Conservation (phyloP, 2,797 vertebrate genomes). For the Fundulus diaphanus region DNA sequence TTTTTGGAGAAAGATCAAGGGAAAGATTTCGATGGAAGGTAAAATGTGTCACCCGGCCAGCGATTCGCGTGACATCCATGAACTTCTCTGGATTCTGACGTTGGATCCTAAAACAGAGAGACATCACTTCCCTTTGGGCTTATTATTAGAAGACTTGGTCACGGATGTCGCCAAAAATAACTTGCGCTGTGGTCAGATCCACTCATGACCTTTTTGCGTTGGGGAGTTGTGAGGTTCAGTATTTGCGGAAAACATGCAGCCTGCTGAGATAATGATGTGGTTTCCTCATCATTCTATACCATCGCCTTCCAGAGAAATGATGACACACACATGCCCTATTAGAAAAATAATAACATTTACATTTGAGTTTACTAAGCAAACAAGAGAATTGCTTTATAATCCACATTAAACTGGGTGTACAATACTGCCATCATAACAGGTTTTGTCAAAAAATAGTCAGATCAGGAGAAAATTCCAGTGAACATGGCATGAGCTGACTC, state of each 20-base stretch:
- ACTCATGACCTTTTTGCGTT: constrained; percentile 40
- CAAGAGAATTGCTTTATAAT: background rate
- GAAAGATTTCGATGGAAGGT: background rate
- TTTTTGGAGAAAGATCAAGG: background rate
- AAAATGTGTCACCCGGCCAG: background rate
- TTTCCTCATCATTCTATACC: constrained; percentile 13
- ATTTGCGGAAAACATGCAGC: background rate
- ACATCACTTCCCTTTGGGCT: constrained; percentile 52
- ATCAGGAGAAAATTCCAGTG: background rate
- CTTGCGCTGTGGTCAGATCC: constrained; percentile 19
- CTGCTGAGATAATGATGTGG: background rate
- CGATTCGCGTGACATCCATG: constrained; percentile 4
- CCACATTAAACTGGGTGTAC: background rate
- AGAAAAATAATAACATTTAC: too few relatives aligned
- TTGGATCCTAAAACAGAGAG: constrained; percentile 25
- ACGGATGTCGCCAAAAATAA: constrained; percentile 50
- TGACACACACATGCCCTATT: background rate
- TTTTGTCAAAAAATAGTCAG: background rate
- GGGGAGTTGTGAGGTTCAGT: background rate
- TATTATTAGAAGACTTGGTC: constrained; percentile 56
- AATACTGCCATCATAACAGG: background rate
- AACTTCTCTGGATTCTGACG: constrained; percentile 18
- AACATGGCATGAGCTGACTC: background rate
- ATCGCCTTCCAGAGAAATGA: background rate
- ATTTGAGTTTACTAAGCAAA: background rate